Percentiles rank a stretch among this genome's conserved stretches.
phyloP scores from a whole-genome alignment of 2,888 invertebrate genomes.

The Acleris sparsana region DNA sequence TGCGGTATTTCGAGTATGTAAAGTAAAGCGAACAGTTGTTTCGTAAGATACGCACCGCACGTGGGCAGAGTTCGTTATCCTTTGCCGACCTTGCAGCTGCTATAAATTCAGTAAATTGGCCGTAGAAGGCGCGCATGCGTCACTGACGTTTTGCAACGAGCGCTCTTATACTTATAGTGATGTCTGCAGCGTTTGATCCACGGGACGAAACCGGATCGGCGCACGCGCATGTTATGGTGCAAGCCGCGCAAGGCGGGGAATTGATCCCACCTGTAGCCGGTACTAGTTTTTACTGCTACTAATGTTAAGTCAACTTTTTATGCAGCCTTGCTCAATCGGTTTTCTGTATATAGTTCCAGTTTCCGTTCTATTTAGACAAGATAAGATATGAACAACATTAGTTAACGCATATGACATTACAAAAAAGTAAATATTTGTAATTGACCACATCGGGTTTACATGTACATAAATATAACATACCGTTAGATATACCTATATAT shows the following conservation, averaged over 20 bases:
- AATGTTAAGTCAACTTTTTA: slow-evolving; percentile 42
- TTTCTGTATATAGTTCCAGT: slow-evolving; percentile 12
- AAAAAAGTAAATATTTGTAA: no score
- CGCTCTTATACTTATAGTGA: slow-evolving; percentile 26
- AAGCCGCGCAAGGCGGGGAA: slow-evolving; percentile 55
- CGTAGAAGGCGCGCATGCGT: slow-evolving; percentile 70
- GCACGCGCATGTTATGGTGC: slow-evolving; percentile 52
- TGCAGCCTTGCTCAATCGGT: slow-evolving; percentile 31
- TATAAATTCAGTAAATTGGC: slow-evolving; percentile 77
- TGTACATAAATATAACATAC: no score
- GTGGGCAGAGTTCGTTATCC: slow-evolving; percentile 72
- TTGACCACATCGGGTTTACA: no score
- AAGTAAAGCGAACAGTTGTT: slow-evolving; percentile 58
- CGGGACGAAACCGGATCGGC: slow-evolving; percentile 62
- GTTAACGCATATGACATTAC: no score
- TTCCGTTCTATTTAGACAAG: not conserved
- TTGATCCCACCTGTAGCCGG: slow-evolving; percentile 67
- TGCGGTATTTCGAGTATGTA: slow-evolving; percentile 42
- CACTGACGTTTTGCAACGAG: slow-evolving; percentile 64
- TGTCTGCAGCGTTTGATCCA: slow-evolving; percentile 48
- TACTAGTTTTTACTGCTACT: slow-evolving; percentile 68
- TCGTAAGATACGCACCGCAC: slow-evolving; percentile 52
- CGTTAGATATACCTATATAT: no score
- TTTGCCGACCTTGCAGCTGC: slow-evolving; percentile 77
- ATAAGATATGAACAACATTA: no score